phyloP scores from a whole-genome alignment of 1,140 invertebrate genomes.

The Aphelenchoides fujianensis region DNA sequence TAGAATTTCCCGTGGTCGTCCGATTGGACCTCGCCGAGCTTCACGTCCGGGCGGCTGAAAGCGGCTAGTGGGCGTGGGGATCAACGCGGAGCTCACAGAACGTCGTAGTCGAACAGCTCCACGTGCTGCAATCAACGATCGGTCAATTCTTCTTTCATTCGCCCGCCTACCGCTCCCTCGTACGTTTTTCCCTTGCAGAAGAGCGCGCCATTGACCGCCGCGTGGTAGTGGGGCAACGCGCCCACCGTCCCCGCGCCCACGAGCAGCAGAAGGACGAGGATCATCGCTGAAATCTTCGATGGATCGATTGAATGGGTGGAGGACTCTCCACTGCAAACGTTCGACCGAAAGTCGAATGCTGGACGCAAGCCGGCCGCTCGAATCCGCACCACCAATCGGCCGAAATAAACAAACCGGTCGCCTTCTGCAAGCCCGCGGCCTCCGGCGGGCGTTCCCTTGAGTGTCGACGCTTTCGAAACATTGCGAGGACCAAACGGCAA shows the following conservation, averaged over 20 bases:
- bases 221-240: background rate
- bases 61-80: background rate
- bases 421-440: too few relatives aligned
- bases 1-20: background rate
- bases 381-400: too few relatives aligned
- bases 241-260: background rate
- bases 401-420: too few relatives aligned
- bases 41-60: background rate
- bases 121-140: background rate
- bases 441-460: too few relatives aligned
- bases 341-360: too few relatives aligned
- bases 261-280: background rate
- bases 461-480: too few relatives aligned
- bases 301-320: too few relatives aligned
- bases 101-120: background rate
- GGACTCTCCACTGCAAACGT: too few relatives aligned
- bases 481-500: too few relatives aligned
- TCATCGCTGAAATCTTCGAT: too few relatives aligned
- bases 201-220: background rate
- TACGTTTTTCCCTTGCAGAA: background rate
- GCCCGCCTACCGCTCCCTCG: background rate
- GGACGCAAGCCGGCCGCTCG: too few relatives aligned
- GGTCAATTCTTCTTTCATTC: background rate
- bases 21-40: background rate
- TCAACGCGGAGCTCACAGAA: background rate